Evolutionary conservation across 2,113 vertebrate species (phyloP).

Genomic region (Lasiurus cinereus): DNA sequence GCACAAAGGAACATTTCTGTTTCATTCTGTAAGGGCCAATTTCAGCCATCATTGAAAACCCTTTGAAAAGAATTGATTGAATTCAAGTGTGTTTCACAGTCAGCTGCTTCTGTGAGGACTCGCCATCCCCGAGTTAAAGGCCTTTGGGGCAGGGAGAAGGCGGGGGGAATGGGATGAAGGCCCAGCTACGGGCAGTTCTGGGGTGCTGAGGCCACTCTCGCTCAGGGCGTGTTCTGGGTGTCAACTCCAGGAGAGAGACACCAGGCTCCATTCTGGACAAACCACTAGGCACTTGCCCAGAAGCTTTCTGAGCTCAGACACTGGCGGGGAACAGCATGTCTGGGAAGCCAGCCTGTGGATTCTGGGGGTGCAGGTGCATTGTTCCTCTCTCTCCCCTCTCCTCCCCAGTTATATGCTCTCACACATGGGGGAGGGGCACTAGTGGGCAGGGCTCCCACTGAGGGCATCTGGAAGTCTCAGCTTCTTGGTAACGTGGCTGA

Average conservation of each 20-base stretch:
- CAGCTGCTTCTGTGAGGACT: not conserved
- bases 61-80: constrained; percentile 23
- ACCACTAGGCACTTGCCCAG: not conserved
- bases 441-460: not conserved
- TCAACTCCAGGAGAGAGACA: too few species aligned
- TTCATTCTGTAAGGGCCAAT: constrained; percentile 58
- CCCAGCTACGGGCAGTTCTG: rapidly evolving
- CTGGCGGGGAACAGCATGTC: rapidly evolving
- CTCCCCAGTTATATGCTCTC: too few species aligned
- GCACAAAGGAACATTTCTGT: constrained; percentile 65
- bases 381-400: not conserved
- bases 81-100: constrained; percentile 34
- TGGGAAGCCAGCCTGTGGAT: not conserved
- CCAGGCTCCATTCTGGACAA: not conserved
- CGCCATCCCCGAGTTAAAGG: not conserved
- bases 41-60: constrained; percentile 46
- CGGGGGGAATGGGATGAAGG: not conserved
- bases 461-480: not conserved
- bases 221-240: rapidly evolving
- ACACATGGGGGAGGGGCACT: rapidly evolving
- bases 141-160: rapidly evolving
- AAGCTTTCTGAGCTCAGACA: not conserved
- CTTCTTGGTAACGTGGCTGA: not conserved
- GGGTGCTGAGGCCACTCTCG: rapidly evolving
- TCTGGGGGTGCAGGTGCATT: not conserved